These are phyloP conservation scores for Geococcyx californianus DNA, from an alignment of 2,113 vertebrate species.

Conservation along the genomic window DNA sequence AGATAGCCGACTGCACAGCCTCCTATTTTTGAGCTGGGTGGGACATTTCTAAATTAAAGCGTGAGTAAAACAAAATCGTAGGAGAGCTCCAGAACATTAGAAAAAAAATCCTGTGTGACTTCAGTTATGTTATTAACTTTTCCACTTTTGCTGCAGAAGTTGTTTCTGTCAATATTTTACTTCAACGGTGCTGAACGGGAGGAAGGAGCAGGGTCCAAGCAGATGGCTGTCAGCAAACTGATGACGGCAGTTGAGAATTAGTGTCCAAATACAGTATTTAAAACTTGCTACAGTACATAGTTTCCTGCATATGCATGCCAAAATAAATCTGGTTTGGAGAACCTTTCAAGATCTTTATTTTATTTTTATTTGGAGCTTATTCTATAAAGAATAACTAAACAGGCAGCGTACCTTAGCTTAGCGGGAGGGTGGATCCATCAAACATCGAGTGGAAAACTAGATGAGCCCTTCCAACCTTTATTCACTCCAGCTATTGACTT, in stretches of 20 bases:
- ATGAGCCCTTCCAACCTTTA: background rate
- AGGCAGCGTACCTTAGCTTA: background rate
- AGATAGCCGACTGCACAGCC: conserved; percentile 28
- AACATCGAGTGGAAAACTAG: background rate
- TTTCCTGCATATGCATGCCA: conserved; percentile 75
- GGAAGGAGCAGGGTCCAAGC: conserved; percentile 76
- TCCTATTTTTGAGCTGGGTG: conserved; percentile 35
- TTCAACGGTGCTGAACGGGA: conserved; percentile 70
- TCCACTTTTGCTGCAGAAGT: conserved; percentile 70
- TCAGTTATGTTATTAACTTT: conserved; percentile 63
- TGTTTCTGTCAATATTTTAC: conserved; percentile 75
- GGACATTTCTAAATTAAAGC: conserved; percentile 43
- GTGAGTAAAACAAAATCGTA: conserved; percentile 40
- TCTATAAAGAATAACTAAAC: conserved; percentile 54
- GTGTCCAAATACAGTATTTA: conserved; percentile 81
- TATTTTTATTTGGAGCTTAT: conserved; percentile 62
- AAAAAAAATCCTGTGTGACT: conserved; percentile 37
- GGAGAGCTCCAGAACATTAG: conserved; percentile 50
- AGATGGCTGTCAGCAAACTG: conserved; percentile 80
- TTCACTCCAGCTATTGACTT: background rate
- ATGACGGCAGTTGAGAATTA: conserved; percentile 77
- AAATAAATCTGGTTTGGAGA: conserved; percentile 78
- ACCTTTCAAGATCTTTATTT: conserved; percentile 72
- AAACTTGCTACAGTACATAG: conserved; percentile 77
- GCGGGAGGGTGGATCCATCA: background rate